Conservation (phyloP, 2,113 vertebrate genomes). For the Sinocyclocheilus maitianheensis region DNA sequence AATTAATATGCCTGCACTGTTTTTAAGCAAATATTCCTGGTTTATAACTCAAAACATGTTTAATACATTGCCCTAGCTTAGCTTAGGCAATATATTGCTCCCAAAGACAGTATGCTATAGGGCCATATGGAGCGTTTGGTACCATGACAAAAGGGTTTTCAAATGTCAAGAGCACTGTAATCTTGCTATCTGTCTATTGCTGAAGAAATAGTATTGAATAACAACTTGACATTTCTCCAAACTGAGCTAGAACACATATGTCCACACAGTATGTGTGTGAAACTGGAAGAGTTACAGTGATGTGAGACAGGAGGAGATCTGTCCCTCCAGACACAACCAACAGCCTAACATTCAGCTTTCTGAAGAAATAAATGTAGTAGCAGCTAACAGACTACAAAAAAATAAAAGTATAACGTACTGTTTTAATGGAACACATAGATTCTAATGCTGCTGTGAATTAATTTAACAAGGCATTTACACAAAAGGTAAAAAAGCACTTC, state of each 20-base stretch:
- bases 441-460: slow-evolving; percentile 50
- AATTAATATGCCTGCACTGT: neutral
- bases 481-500: slow-evolving; percentile 55
- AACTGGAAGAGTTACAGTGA: neutral
- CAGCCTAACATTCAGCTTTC: neutral
- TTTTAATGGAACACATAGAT: neutral
- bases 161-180: neutral
- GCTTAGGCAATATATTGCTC: neutral
- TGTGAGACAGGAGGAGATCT: neutral
- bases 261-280: neutral
- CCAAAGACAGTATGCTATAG: neutral
- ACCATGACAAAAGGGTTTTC: neutral
- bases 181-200: slow-evolving; percentile 3
- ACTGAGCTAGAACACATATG: neutral
- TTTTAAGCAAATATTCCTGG: neutral
- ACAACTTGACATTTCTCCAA: slow-evolving; percentile 12
- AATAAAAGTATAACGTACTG: neutral
- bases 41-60: neutral
- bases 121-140: neutral
- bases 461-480: slow-evolving; percentile 66
- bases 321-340: slow-evolving; percentile 4
- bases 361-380: neutral
- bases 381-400: neutral
- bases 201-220: slow-evolving; percentile 13
- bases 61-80: neutral